Conservation (phyloP, 2,113 vertebrate species). For the Mustelus asterias region DNA sequence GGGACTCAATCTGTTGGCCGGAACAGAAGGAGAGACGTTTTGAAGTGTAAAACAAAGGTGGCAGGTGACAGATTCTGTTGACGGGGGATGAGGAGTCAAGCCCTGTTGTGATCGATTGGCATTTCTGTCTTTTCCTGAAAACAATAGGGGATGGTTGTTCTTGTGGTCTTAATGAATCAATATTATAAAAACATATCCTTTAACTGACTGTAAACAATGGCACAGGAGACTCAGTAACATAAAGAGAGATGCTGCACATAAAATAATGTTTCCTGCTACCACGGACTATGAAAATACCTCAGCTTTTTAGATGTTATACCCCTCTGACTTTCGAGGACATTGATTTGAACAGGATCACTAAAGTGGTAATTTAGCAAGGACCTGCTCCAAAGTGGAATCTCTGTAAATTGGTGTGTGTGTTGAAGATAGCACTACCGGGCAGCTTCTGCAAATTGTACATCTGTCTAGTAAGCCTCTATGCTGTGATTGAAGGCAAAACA, state of each 20-base stretch:
- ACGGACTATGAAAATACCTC: neutral
- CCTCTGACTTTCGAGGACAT: neutral
- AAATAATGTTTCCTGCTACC: neutral
- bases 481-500: neutral
- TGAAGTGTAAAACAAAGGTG: neutral
- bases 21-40: neutral
- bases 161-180: neutral
- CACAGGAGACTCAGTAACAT: neutral
- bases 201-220: conserved; percentile 11
- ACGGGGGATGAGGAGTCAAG: neutral
- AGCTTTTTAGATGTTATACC: neutral
- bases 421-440: neutral
- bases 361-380: neutral
- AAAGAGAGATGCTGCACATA: neutral
- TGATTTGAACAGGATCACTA: neutral
- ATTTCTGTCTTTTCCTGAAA: neutral
- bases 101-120: neutral
- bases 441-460: neutral
- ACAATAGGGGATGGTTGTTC: neutral
- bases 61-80: neutral
- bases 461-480: neutral
- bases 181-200: neutral
- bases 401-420: neutral
- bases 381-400: neutral
- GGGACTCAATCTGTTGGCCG: neutral